Conservation (phyloP, 1,140 invertebrate genomes). For the Drosophila nigrodunni region DNA sequence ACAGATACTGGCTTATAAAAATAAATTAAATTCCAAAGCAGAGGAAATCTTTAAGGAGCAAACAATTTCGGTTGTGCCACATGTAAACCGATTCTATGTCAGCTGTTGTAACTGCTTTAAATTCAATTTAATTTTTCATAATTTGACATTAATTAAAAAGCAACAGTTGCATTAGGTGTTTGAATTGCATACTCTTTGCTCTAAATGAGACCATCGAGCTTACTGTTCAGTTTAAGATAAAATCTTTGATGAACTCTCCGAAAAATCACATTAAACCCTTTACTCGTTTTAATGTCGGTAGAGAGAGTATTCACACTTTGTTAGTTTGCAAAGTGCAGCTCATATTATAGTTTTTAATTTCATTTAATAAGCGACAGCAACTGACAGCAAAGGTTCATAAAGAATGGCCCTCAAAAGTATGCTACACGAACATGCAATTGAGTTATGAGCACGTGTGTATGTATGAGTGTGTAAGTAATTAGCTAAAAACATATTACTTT, state of each 20-base stretch:
- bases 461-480: slow-evolving; percentile 47
- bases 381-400: neutral
- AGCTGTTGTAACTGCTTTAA: slow-evolving; percentile 13
- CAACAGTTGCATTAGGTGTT: slow-evolving; percentile 43
- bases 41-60: slow-evolving; percentile 31
- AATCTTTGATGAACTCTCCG: no score
- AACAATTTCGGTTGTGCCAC: neutral
- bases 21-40: slow-evolving; percentile 41
- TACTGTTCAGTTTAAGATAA: neutral
- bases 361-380: slow-evolving; percentile 30
- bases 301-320: neutral
- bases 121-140: slow-evolving; percentile 40
- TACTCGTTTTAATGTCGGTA: neutral
- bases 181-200: neutral
- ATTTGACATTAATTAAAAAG: slow-evolving; percentile 57
- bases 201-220: neutral
- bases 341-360: slow-evolving; percentile 36
- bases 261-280: no score
- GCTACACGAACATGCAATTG: slow-evolving; percentile 35
- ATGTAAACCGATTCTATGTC: slow-evolving; percentile 18
- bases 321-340: neutral
- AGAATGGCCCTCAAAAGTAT: slow-evolving; percentile 21
- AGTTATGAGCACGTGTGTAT: slow-evolving; percentile 42
- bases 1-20: slow-evolving; percentile 13
- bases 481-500: slow-evolving; percentile 67